Evolutionary conservation across 2,888 invertebrate species (phyloP), one percentile per base, ranked within the genome.

Genomic region (Epinotia nisella): DNA sequence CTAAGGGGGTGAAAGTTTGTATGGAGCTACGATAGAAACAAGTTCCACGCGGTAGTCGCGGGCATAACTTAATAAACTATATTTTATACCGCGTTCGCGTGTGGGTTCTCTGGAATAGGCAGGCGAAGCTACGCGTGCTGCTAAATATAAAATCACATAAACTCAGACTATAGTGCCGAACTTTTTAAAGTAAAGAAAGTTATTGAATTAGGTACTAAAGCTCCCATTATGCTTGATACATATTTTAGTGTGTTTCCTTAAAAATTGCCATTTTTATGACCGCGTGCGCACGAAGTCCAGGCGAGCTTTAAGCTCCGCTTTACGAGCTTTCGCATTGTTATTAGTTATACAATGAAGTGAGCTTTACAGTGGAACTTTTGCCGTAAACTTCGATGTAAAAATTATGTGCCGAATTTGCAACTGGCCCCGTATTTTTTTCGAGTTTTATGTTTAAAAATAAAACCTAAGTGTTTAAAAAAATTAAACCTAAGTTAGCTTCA

Each of bases 291-390:
- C 62, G 69, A 72, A 41, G 64, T 68, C 62, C 68, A 64, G 51
- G 51, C 24, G 59, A 62, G 72, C 58, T 73, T 61, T 64, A 49
- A 68, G 49, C 56, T 45, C 39, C 35, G 24, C 13, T 73, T 73
- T 73, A 73, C 69, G 73, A 69, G 64, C 69, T 66, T 60, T 24
- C 21, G 56, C 62, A 64, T 68, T 73, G 69, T 73, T 73, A 73
- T 73, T 73, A 73, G 73, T 72, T 72, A 62, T 73, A 73, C 73
- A 73, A 69, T 64, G 68, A 68, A 72, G 56, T 66, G 60, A 51
- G 71, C 65, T 68, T 62, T 56, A 51, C 58, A 49, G 64, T 69
- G 17, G 19, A 69, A 73, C 51, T 73, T 73, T 59, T 24, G 58
- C 51, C 61, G 56, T 68, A 62, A 68, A 67, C 39, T 62, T 17